Percentiles rank a stretch among this genome's conserved stretches.
Conservation (phyloP, 1,140 invertebrate genomes). For the Drosophila parabipectinata region DNA sequence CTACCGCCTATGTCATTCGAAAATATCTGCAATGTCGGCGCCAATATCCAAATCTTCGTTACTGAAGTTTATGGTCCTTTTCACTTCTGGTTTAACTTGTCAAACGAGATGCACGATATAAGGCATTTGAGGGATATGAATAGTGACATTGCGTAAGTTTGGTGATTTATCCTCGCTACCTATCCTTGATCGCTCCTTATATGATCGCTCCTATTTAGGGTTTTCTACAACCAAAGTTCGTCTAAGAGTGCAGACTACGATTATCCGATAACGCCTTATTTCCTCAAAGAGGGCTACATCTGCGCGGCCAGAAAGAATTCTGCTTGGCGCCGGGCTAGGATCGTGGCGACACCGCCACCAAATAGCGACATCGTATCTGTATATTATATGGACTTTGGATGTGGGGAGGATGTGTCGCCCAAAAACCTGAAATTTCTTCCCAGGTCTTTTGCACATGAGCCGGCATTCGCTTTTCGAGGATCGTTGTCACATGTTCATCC, state of each 20-base stretch:
- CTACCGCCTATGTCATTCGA: neutral
- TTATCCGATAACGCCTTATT: neutral
- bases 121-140: neutral
- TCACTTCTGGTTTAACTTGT: conserved; percentile 58
- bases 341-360: neutral
- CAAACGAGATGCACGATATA: neutral
- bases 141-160: conserved; percentile 8
- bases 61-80: conserved; percentile 49
- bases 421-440: conserved; percentile 27
- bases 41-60: neutral
- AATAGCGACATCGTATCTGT: neutral
- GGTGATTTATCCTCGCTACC: no score
- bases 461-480: conserved; percentile 32
- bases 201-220: neutral
- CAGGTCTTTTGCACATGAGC: neutral
- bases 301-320: conserved; percentile 8
- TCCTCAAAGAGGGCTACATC: conserved; percentile 24
- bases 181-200: no score
- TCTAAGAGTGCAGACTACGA: neutral
- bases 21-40: neutral
- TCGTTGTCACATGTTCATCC: conserved; percentile 45
- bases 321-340: conserved; percentile 35
- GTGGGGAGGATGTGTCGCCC: neutral
- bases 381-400: conserved; percentile 46
- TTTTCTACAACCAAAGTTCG: conserved; percentile 1